Base-by-base conservation (phyloP, 1,140 invertebrate genomes). In the Drosophila pseudoananassae region DNA sequence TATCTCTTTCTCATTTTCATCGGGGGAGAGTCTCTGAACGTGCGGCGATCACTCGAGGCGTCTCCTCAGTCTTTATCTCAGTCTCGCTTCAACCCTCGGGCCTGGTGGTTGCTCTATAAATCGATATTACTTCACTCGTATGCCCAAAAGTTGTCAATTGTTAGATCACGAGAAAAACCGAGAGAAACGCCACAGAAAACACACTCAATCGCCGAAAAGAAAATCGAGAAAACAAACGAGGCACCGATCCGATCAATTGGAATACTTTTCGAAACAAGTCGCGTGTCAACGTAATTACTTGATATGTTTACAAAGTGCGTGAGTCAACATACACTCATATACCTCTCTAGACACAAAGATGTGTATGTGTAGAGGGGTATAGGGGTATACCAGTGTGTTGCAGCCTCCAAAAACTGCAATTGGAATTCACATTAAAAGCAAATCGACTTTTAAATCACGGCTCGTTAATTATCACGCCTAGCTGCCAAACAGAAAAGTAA, bases 401-500 rank as follows among this genome's bases (percentile, higher is more conserved):
- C 78, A 88, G 75, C 82, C 83, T 87, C 65, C 81, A 85, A 88
- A 78, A 63, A 71, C 47, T 76, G 83, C 82, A 87, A 81, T 75
- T 40, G 9, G 50, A 78, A 60, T 81, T 68, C 68, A 77, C 77
- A 81, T 77, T 76, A 70, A 77, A 33, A 76, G 63, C 45, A 78
- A 87, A 75, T 87, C 50, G 82, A 80, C 33, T 75, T 87, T 66
- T 70, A 78, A 78, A 59, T 66, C 59, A 68, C 78, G 60, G 69
- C 83, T 83, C 68, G 83, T 87, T 89, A 88, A 88, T 78, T 83
- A 83, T 83, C 83, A 74, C 83, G 85, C 83, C 78, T 78, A 54
- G 63, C 60, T 75, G 72, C 59, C 40, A 74, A 74, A 74, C 45
- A 25, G n/a, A 40, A 74, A 65, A 74, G 17, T 49, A 74, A 75